Percentiles rank a stretch among this genome's conserved stretches.
Evolutionary conservation across 2,888 invertebrate genomes (phyloP).

Genomic region (Heteromyza rotundicornis): DNA sequence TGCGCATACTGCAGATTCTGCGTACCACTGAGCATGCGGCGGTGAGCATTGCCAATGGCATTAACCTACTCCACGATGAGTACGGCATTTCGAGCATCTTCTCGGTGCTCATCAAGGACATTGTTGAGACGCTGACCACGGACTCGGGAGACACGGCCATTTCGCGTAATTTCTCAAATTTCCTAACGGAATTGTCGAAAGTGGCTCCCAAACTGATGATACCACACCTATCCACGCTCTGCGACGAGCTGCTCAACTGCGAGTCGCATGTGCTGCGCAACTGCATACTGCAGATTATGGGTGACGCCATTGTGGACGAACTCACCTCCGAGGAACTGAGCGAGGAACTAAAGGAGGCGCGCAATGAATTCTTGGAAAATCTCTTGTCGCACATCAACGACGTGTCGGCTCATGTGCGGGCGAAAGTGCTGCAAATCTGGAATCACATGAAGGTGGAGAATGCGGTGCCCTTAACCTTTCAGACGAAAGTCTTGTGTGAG

Average conservation of each 20-base stretch:
- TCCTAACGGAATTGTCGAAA: slow-evolving; percentile 56
- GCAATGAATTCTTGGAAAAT: slow-evolving; percentile 82
- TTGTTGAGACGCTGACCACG: slow-evolving; percentile 53
- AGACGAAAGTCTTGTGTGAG: slow-evolving; percentile 72
- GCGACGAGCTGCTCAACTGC: slow-evolving; percentile 58
- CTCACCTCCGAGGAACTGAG: slow-evolving; percentile 76
- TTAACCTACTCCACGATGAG: slow-evolving; percentile 56
- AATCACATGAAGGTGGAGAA: slow-evolving; percentile 77
- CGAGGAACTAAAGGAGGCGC: slow-evolving; percentile 70
- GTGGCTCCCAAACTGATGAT: slow-evolving; percentile 59
- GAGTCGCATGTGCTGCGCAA: slow-evolving; percentile 77
- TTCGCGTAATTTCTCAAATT: slow-evolving; percentile 58
- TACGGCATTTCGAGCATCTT: slow-evolving; percentile 58
- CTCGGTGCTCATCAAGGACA: slow-evolving; percentile 56
- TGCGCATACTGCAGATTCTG: slow-evolving; percentile 71
- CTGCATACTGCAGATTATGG: slow-evolving; percentile 82
- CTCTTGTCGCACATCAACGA: slow-evolving; percentile 86
- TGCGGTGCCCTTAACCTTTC: slow-evolving; percentile 77
- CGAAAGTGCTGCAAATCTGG: slow-evolving; percentile 86
- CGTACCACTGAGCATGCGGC: slow-evolving; percentile 56
- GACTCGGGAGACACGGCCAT: slow-evolving; percentile 55
- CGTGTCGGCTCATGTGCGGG: slow-evolving; percentile 81
- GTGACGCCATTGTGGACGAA: slow-evolving; percentile 76
- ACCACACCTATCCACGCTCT: slow-evolving; percentile 57
- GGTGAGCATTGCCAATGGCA: slow-evolving; percentile 55